These are phyloP conservation scores for Spea multiplicata DNA, from an alignment of 2,113 vertebrate genomes.

Conservation along the genomic window DNA sequence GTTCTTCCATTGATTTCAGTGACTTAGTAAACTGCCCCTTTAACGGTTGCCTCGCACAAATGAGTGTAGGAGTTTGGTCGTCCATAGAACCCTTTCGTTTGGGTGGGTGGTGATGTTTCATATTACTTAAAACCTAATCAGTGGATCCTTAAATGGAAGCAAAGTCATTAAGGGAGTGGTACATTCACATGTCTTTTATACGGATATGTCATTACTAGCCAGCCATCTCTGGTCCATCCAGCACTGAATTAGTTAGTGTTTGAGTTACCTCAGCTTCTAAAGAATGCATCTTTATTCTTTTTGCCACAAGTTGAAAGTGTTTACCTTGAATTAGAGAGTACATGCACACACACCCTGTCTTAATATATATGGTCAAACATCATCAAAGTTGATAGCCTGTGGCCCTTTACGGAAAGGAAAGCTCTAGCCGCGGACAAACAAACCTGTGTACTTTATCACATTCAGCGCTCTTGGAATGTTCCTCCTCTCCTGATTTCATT, in stretches of 20 bases:
- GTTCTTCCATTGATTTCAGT: no score
- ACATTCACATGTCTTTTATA: no score
- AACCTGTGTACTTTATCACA: conserved; percentile 44
- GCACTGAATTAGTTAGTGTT: not conserved
- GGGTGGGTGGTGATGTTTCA: no score
- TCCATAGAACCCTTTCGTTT: no score
- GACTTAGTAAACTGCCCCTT: no score
- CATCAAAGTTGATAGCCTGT: conserved; percentile 36
- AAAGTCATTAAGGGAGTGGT: no score
- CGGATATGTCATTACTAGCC: not conserved
- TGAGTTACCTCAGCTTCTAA: not conserved
- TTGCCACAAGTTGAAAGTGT: conserved; percentile 13
- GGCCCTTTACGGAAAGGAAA: conserved; percentile 30
- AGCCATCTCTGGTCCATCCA: not conserved
- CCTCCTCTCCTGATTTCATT: conserved; percentile 42
- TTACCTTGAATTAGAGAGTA: conserved; percentile 37
- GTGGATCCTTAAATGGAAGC: no score
- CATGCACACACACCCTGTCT: conserved; percentile 30
- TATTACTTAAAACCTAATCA: no score
- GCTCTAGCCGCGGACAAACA: conserved; percentile 37
- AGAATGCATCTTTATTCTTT: not conserved
- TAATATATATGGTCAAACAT: conserved; percentile 42
- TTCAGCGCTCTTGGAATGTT: conserved; percentile 36
- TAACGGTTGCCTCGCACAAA: no score
- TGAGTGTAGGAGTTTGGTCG: no score